These are phyloP conservation scores for Poeciliopsis retropinna DNA, from an alignment of 2,113 vertebrate genomes.

Conservation along the genomic window DNA sequence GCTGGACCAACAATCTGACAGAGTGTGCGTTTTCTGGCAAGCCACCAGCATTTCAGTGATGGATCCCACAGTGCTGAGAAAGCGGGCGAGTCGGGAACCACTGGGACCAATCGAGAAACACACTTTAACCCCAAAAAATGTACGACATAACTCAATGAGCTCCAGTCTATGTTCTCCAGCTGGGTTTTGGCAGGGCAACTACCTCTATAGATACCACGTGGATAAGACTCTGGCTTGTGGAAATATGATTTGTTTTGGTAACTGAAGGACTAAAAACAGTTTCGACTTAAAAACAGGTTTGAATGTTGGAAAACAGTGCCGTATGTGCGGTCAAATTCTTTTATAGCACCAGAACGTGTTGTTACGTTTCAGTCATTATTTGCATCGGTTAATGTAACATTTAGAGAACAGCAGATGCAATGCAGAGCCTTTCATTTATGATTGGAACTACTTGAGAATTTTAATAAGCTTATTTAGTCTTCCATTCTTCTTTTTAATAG, in stretches of 20 bases:
- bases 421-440: neutral
- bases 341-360: neutral
- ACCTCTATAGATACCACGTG: conserved; percentile 55
- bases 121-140: conserved; percentile 55
- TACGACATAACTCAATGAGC: conserved; percentile 65
- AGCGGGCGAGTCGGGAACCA: conserved; percentile 65
- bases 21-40: conserved; percentile 66
- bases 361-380: neutral
- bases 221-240: conserved; percentile 42
- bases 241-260: neutral
- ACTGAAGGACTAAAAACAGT: conserved; percentile 2
- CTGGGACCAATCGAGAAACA: conserved; percentile 77
- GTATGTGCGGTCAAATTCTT: neutral
- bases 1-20: conserved; percentile 76
- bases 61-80: conserved; percentile 70
- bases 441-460: neutral
- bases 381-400: neutral
- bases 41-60: conserved; percentile 74
- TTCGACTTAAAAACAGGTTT: neutral
- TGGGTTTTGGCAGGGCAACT: conserved; percentile 61
- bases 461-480: neutral
- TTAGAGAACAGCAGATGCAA: neutral
- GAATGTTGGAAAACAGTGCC: neutral
- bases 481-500: neutral
- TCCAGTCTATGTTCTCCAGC: conserved; percentile 69